phyloP scores from a whole-genome alignment of 2,113 vertebrate species.

The Vireo altiloquus region DNA sequence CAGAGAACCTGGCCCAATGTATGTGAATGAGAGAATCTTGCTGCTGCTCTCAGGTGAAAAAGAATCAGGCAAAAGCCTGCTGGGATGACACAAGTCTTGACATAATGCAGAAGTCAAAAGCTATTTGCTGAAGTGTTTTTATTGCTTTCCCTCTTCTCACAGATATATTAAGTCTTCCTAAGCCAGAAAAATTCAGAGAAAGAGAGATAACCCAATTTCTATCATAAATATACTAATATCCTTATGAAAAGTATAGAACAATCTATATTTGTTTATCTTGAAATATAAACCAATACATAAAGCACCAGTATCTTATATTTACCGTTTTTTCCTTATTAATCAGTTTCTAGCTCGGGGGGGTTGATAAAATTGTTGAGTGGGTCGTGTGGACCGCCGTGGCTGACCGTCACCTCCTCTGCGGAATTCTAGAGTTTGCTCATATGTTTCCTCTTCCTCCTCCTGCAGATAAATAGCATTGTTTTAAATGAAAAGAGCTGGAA shows the following conservation, averaged over 20 bases:
- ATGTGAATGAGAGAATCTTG: background rate
- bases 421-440: conserved; percentile 93
- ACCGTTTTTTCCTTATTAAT: conserved; percentile 64
- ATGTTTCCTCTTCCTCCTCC: conserved; percentile 93
- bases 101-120: background rate
- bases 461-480: conserved; percentile 72
- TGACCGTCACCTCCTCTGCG: conserved; percentile 93
- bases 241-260: background rate
- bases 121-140: background rate
- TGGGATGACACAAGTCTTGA: background rate
- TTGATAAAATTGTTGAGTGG: conserved; percentile 97
- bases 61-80: background rate
- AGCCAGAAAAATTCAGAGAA: background rate
- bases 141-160: background rate
- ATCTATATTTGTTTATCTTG: background rate
- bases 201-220: background rate
- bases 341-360: conserved; percentile 93
- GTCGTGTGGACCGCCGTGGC: conserved; percentile 84
- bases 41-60: background rate
- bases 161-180: background rate
- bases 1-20: background rate
- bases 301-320: background rate
- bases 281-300: background rate
- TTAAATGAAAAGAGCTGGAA: conserved; percentile 32
- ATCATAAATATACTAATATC: background rate